Conservation (phyloP, 2,113 vertebrate genomes). For the Promerops cafer region DNA sequence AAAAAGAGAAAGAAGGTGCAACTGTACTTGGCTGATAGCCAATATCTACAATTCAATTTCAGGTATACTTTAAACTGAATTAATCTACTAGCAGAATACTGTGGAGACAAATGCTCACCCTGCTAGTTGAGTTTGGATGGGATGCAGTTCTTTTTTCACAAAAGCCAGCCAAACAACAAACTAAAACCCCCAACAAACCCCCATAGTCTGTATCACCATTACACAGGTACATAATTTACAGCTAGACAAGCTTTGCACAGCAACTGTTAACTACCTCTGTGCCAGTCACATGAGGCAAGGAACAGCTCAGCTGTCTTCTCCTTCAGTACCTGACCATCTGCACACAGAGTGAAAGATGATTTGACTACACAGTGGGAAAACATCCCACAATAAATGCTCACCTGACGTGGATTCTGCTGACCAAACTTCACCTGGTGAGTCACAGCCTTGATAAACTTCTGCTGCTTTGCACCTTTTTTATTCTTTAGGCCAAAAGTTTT, state of each 20-base stretch:
- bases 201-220: background rate
- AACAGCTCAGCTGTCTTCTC: background rate
- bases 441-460: constrained; percentile 97
- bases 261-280: background rate
- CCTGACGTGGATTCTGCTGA: constrained; percentile 86
- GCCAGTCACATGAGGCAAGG: background rate
- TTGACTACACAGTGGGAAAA: background rate
- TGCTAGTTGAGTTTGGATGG: background rate
- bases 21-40: background rate
- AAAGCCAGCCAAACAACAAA: background rate
- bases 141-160: background rate
- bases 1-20: background rate
- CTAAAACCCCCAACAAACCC: background rate
- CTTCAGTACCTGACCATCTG: background rate
- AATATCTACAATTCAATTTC: background rate
- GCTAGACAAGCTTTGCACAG: background rate
- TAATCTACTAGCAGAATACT: background rate
- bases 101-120: rapidly evolving
- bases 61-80: background rate
- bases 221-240: background rate
- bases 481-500: constrained; percentile 99
- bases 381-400: constrained; percentile 23
- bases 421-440: constrained; percentile 95
- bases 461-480: constrained; percentile 97
- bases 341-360: rapidly evolving